These are phyloP conservation scores for Hypena proboscidalis DNA, from an alignment of 2,888 invertebrate genomes.

Conservation along the genomic window DNA sequence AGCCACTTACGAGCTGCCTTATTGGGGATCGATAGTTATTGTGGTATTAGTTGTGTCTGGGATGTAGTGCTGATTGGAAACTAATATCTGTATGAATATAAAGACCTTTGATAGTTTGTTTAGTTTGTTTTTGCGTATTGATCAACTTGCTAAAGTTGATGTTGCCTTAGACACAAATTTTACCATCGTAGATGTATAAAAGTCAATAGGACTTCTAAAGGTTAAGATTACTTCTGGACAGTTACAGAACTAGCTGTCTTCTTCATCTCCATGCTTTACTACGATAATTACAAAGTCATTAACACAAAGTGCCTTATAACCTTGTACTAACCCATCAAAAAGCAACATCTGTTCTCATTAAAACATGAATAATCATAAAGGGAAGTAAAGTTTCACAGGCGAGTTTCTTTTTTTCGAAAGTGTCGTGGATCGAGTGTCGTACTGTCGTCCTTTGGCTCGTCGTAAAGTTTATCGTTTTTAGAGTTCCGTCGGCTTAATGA, in stretches of 20 bases:
- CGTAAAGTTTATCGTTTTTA: conserved; percentile 78
- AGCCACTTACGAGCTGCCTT: conserved; percentile 35
- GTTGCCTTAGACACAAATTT: too few species aligned
- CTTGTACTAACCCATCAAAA: conserved; percentile 12
- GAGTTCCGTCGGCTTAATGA: conserved; percentile 68
- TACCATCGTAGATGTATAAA: too few species aligned
- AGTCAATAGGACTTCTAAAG: too few species aligned
- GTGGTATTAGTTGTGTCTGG: conserved; percentile 29
- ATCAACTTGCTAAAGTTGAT: too few species aligned
- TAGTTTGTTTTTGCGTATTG: too few species aligned
- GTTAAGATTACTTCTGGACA: too few species aligned
- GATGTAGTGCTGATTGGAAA: conserved; percentile 25
- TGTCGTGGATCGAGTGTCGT: conserved; percentile 68
- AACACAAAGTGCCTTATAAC: conserved; percentile 5
- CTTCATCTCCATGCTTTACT: conserved; percentile 4
- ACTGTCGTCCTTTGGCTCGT: conserved; percentile 73
- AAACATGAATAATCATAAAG: conserved; percentile 41
- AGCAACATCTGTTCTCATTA: conserved; percentile 17
- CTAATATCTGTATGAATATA: conserved; percentile 30
- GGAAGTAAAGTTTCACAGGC: conserved; percentile 58
- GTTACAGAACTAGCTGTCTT: too few species aligned
- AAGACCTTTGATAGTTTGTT: too few species aligned
- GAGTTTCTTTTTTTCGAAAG: conserved; percentile 77
- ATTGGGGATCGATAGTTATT: conserved; percentile 34
- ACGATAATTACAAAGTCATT: neutral